These are phyloP conservation scores for Sebastes oblongus DNA, from an alignment of 2,797 vertebrate species.

Conservation along the genomic window DNA sequence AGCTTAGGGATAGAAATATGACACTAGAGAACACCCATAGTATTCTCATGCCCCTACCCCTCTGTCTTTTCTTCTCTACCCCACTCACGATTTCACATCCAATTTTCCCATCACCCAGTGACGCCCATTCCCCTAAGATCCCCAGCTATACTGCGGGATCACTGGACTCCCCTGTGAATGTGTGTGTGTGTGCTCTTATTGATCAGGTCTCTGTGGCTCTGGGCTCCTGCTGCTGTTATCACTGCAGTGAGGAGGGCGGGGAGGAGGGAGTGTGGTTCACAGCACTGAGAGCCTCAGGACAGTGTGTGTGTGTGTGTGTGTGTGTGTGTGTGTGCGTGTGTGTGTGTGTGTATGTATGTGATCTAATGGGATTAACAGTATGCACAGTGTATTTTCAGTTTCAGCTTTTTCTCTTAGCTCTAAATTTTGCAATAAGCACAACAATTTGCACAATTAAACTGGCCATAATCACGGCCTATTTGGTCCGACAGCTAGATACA, in stretches of 20 bases:
- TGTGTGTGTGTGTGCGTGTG: constrained; percentile 22
- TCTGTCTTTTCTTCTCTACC: constrained; percentile 46
- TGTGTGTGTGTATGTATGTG: constrained; percentile 14
- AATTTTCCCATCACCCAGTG: constrained; percentile 68
- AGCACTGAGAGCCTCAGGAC: constrained; percentile 43
- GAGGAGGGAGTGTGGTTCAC: constrained; percentile 43
- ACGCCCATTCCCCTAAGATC: constrained; percentile 67
- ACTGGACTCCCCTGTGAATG: constrained; percentile 52
- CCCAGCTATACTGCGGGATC: constrained; percentile 55
- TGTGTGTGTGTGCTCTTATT: constrained; percentile 59
- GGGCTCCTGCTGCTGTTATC: constrained; percentile 69
- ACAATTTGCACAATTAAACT: constrained; percentile 17
- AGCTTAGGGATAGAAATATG: constrained; percentile 68
- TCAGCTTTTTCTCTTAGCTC: constrained; percentile 7
- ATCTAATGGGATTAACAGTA: constrained; percentile 46
- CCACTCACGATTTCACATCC: constrained; percentile 68
- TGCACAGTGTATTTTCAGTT: constrained; percentile 12
- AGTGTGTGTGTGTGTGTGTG: constrained; percentile 1
- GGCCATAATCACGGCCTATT: constrained; percentile 10
- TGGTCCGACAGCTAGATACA: constrained; percentile 8
- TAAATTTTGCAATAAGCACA: constrained; percentile 21
- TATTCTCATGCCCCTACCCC: constrained; percentile 47
- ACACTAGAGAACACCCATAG: constrained; percentile 60
- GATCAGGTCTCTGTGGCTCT: constrained; percentile 68
- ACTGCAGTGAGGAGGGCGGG: constrained; percentile 59